phyloP scores from a whole-genome alignment of 2,113 vertebrate species.

The Rhineura floridana region DNA sequence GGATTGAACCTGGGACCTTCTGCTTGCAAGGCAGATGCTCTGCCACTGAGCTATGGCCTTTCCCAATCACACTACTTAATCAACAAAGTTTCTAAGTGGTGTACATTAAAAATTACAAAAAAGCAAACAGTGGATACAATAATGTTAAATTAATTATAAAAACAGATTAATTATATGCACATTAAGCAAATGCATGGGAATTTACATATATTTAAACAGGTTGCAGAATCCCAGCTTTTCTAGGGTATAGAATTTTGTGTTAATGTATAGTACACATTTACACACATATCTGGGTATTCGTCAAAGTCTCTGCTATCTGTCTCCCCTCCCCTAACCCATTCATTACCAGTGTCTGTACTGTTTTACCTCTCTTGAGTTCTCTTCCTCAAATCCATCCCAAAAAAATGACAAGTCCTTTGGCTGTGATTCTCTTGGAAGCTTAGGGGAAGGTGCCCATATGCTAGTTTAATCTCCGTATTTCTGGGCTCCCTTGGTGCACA shows the following conservation, averaged over 20 bases:
- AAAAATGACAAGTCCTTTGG: neutral
- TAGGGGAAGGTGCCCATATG: neutral
- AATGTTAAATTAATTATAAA: too few relatives aligned
- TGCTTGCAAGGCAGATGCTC: too few relatives aligned
- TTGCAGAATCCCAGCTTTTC: neutral
- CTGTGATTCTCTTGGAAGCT: neutral
- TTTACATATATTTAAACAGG: neutral
- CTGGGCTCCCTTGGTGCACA: neutral
- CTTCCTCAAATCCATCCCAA: neutral
- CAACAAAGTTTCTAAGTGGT: too few relatives aligned
- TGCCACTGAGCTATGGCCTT: too few relatives aligned
- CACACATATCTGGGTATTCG: neutral
- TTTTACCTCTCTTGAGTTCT: neutral
- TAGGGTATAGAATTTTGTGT: neutral
- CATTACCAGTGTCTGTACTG: too few relatives aligned
- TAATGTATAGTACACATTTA: neutral
- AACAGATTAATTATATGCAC: too few relatives aligned
- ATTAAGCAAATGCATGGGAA: neutral
- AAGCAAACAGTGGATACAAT: too few relatives aligned
- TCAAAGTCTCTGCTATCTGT: neutral
- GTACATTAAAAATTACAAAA: too few relatives aligned
- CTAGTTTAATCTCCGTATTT: neutral
- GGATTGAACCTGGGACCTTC: too few relatives aligned
- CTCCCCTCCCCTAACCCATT: neutral
- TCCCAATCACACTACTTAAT: too few relatives aligned